A percentile compares a stretch with the other conserved stretches of the same genome.
Conservation (phyloP, 2,797 vertebrate genomes). For the Adelosebastes latens region DNA sequence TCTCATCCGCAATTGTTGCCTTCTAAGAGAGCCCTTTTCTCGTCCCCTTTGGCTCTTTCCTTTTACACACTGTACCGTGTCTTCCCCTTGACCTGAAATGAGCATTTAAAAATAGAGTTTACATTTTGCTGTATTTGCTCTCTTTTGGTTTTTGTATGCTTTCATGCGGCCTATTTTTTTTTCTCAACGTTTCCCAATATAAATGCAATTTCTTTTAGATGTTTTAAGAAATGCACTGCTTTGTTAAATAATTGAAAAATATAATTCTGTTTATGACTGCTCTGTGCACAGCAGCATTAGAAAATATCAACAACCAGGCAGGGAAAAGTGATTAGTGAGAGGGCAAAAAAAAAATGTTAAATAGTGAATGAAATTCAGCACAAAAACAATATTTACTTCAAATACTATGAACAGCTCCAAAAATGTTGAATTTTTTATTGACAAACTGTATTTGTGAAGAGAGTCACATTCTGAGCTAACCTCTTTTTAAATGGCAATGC, state of each 20-base stretch:
- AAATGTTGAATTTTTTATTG: background rate
- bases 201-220: background rate
- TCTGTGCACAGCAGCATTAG: background rate
- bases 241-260: background rate
- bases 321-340: background rate
- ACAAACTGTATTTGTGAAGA: background rate
- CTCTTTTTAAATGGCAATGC: background rate
- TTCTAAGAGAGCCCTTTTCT: constrained; percentile 40
- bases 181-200: background rate
- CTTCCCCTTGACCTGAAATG: constrained; percentile 67
- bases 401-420: background rate
- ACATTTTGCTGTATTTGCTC: constrained; percentile 41
- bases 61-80: constrained; percentile 31
- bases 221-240: background rate
- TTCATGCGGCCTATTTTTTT: background rate
- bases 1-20: constrained; percentile 38
- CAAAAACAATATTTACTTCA: background rate
- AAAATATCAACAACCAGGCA: background rate
- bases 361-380: background rate
- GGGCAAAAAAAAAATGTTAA: background rate
- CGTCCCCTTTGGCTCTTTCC: constrained; percentile 58
- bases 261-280: background rate
- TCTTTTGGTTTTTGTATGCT: constrained; percentile 15
- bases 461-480: background rate
- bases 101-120: constrained; percentile 67